These are phyloP conservation scores for Pycnonotus jocosus DNA, from an alignment of 2,113 vertebrate genomes.

Conservation along the genomic window DNA sequence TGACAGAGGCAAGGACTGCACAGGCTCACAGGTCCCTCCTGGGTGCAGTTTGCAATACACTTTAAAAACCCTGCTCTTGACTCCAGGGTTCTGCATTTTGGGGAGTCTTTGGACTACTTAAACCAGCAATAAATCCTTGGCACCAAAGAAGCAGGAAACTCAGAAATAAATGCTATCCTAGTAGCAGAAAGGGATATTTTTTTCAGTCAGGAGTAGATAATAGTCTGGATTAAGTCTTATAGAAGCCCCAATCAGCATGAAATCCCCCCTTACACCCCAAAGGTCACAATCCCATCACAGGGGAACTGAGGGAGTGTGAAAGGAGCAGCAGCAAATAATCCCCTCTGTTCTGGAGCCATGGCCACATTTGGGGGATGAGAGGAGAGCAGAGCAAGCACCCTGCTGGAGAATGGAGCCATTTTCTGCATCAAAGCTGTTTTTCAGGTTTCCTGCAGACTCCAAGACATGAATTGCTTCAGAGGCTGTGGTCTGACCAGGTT, in stretches of 20 bases:
- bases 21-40: neutral
- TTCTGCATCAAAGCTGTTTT: neutral
- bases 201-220: neutral
- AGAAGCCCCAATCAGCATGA: neutral
- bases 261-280: too few relatives aligned
- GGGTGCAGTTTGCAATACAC: neutral
- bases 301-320: neutral
- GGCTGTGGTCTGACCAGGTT: neutral
- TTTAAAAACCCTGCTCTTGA: neutral
- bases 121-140: neutral
- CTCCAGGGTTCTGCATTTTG: too few relatives aligned
- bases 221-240: neutral
- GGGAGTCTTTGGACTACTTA: neutral
- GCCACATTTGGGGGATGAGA: rapidly evolving
- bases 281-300: neutral
- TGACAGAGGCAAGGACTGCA: neutral
- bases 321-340: neutral
- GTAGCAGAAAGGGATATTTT: neutral
- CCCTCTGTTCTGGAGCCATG: neutral
- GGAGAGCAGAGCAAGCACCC: neutral
- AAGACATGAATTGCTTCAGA: neutral
- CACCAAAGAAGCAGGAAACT: rapidly evolving
- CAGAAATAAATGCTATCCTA: neutral
- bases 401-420: neutral
- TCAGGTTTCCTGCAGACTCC: neutral